Evolutionary conservation across 2,888 invertebrate genomes (phyloP).

Genomic region (Heteromyza rotundicornis): DNA sequence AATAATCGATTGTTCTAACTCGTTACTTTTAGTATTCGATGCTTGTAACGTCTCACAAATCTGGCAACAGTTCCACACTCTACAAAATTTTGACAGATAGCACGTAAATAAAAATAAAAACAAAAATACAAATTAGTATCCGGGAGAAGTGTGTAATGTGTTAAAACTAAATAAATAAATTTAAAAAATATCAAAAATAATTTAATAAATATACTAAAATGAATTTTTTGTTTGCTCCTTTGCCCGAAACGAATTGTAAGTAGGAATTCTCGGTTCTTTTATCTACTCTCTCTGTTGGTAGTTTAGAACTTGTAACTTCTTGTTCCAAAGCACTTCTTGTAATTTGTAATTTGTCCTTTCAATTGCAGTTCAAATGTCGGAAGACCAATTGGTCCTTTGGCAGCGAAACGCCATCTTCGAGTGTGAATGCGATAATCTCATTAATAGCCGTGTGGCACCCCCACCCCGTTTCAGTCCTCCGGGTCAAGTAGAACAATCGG

Average conservation of each 20-base stretch:
- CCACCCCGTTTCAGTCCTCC: neutral
- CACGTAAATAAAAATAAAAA: no score
- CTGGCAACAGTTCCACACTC: no score
- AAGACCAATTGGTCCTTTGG: slow-evolving; percentile 42
- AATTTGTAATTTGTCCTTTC: neutral
- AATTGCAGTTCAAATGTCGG: slow-evolving; percentile 42
- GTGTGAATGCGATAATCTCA: slow-evolving; percentile 45
- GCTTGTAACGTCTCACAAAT: no score
- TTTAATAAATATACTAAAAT: slow-evolving; percentile 25
- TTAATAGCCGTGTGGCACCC: slow-evolving; percentile 37
- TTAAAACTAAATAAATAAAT: no score
- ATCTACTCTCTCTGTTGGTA: neutral
- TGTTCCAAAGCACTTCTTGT: neutral
- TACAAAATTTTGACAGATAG: no score
- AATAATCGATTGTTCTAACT: no score
- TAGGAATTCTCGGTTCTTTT: slow-evolving; percentile 5
- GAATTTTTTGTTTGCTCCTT: slow-evolving; percentile 38
- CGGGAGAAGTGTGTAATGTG: no score
- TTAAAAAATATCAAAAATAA: neutral
- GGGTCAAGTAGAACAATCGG: slow-evolving; percentile 38
- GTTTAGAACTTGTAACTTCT: neutral
- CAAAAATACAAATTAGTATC: no score
- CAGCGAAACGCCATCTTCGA: slow-evolving; percentile 42
- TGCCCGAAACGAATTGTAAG: slow-evolving; percentile 39
- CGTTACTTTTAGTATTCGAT: no score